Percentiles rank a stretch among this genome's conserved stretches.
phyloP scores from a whole-genome alignment of 2,888 invertebrate species.

The Lordiphosa andalusiaca region DNA sequence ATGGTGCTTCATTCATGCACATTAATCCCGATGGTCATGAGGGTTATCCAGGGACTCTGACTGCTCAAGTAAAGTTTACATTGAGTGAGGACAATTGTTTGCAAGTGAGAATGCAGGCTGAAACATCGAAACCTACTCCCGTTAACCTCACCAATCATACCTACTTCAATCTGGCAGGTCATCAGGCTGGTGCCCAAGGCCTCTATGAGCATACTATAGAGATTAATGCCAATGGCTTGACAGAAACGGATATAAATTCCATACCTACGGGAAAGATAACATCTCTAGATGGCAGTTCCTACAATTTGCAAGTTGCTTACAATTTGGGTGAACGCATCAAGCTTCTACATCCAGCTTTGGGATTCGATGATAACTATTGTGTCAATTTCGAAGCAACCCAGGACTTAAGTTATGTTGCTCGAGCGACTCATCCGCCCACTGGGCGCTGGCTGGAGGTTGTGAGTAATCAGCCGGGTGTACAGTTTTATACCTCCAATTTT shows the following conservation, averaged over 20 bases:
- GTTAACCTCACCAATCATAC: constrained; percentile 93
- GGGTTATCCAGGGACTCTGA: constrained; percentile 92
- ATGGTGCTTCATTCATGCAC: constrained; percentile 86
- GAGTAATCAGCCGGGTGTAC: constrained; percentile 94
- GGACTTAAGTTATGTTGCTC: constrained; percentile 83
- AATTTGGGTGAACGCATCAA: constrained; percentile 85
- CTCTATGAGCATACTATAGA: constrained; percentile 86
- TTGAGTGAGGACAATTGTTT: constrained; percentile 88
- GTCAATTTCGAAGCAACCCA: constrained; percentile 77
- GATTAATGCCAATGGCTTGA: constrained; percentile 89
- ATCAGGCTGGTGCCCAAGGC: constrained; percentile 84
- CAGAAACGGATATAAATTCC: constrained; percentile 85
- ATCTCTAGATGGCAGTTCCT: constrained; percentile 86
- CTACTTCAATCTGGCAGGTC: constrained; percentile 96
- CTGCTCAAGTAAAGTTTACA: constrained; percentile 86
- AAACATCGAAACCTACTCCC: constrained; percentile 88
- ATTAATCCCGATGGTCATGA: constrained; percentile 90
- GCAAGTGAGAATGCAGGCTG: constrained; percentile 87
- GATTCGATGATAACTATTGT: constrained; percentile 92
- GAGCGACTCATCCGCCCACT: constrained; percentile 84
- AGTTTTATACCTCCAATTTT: constrained; percentile 92
- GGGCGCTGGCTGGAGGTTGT: constrained; percentile 90
- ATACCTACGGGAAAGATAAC: constrained; percentile 87
- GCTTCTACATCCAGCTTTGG: constrained; percentile 84
- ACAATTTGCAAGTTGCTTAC: constrained; percentile 87